Percentiles rank a stretch among this genome's conserved stretches.
Evolutionary conservation across 2,888 invertebrate species (phyloP).

Genomic region (Dorcus parallelipipedus): DNA sequence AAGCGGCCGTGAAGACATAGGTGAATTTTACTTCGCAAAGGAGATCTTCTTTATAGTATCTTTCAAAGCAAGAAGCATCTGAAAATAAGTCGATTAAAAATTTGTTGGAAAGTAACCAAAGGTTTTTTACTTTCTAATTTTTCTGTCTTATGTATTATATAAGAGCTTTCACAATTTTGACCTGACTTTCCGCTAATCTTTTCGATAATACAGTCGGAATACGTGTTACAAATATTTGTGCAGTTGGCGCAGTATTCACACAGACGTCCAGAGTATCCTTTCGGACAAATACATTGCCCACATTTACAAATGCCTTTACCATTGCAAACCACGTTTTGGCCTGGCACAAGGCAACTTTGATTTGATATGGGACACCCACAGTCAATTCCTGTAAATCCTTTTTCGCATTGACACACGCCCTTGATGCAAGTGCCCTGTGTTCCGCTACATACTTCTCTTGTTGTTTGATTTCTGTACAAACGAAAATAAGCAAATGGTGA

Average conservation of each 20-base stretch:
- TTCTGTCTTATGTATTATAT: constrained; percentile 9
- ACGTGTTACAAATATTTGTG: constrained; percentile 52
- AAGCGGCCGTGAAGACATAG: constrained; percentile 18
- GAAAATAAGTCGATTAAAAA: neutral
- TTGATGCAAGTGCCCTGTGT: constrained; percentile 71
- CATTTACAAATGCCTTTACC: constrained; percentile 76
- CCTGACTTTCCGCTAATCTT: constrained; percentile 8
- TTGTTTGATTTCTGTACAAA: constrained; percentile 24
- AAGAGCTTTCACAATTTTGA: constrained; percentile 15
- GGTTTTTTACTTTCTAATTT: constrained; percentile 11
- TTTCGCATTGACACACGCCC: constrained; percentile 67
- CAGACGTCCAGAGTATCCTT: constrained; percentile 49
- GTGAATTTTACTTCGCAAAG: constrained; percentile 22
- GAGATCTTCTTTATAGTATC: constrained; percentile 12
- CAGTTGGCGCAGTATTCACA: constrained; percentile 55
- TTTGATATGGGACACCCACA: constrained; percentile 57
- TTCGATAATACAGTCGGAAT: constrained; percentile 48
- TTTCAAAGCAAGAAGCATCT: constrained; percentile 11
- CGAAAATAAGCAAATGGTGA: neutral
- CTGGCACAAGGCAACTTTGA: constrained; percentile 55
- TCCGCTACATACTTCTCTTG: constrained; percentile 55
- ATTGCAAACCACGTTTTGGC: constrained; percentile 58
- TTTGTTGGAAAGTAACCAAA: neutral
- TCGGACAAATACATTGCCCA: constrained; percentile 49
- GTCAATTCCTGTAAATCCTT: constrained; percentile 56